These are phyloP conservation scores for Eulithis testata DNA, from an alignment of 2,888 invertebrate genomes.

Conservation along the genomic window DNA sequence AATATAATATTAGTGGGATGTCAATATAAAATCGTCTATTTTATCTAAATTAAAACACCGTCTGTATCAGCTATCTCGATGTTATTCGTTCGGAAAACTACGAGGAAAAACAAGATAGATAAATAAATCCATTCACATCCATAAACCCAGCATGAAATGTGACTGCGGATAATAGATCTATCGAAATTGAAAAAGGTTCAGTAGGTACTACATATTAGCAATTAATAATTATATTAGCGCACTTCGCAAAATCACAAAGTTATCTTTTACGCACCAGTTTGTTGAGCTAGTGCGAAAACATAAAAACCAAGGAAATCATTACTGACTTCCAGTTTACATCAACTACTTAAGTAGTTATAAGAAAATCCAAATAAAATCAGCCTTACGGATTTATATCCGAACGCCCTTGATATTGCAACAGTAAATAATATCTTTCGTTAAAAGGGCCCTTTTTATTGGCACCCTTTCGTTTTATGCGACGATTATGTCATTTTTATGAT, in stretches of 20 bases:
- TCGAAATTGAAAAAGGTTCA: conserved; percentile 38
- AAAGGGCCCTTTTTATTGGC: conserved; percentile 74
- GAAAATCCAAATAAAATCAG: conserved; percentile 57
- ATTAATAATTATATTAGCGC: conserved; percentile 33
- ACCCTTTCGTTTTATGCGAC: conserved; percentile 77
- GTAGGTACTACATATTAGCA: conserved; percentile 26
- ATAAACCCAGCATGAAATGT: conserved; percentile 17
- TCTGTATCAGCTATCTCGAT: not conserved
- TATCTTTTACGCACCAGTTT: too few relatives aligned
- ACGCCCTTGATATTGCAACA: conserved; percentile 70
- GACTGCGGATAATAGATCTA: conserved; percentile 26
- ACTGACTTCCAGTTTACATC: not conserved
- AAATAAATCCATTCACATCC: conserved; percentile 20
- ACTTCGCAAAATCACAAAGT: too few relatives aligned
- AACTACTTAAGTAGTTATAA: not conserved
- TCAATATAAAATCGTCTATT: too few relatives aligned
- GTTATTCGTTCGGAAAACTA: not conserved
- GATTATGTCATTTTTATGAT: conserved; percentile 79
- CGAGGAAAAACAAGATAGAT: conserved; percentile 23
- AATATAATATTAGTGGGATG: too few relatives aligned
- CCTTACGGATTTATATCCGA: conserved; percentile 60
- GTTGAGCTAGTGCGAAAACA: too few relatives aligned
- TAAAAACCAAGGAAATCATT: not conserved
- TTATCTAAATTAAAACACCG: too few relatives aligned
- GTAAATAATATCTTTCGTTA: conserved; percentile 78